Evolutionary conservation across 2,797 vertebrate genomes (phyloP).

Genomic region (Chelon auratus): DNA sequence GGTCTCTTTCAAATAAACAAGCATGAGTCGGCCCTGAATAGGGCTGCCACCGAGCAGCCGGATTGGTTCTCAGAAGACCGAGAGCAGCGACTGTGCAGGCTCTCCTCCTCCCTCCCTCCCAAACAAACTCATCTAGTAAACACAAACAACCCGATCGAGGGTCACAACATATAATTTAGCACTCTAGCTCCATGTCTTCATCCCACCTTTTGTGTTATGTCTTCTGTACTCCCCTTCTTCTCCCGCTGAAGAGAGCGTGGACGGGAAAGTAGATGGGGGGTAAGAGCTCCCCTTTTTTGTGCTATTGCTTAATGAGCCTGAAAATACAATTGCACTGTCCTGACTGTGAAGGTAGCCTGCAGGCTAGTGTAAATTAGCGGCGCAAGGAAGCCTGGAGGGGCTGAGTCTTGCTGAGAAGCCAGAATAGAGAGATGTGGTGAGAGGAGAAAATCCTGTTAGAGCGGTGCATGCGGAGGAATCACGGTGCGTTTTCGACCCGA

Average conservation of each 20-base stretch:
- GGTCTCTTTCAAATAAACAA: slow-evolving; percentile 87
- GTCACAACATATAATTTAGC: slow-evolving; percentile 65
- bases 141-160: slow-evolving; percentile 69
- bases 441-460: slow-evolving; percentile 78
- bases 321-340: slow-evolving; percentile 89
- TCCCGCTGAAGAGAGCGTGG: slow-evolving; percentile 50
- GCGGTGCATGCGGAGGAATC: slow-evolving; percentile 63
- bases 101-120: slow-evolving; percentile 55
- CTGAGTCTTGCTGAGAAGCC: slow-evolving; percentile 81
- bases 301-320: slow-evolving; percentile 87
- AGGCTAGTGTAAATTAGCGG: slow-evolving; percentile 86
- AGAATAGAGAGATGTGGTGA: slow-evolving; percentile 74
- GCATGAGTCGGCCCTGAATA: slow-evolving; percentile 77
- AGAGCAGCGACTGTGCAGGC: slow-evolving; percentile 58
- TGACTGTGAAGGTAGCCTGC: slow-evolving; percentile 87
- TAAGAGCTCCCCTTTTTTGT: slow-evolving; percentile 73
- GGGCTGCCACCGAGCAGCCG: slow-evolving; percentile 74
- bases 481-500: slow-evolving; percentile 51
- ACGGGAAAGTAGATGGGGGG: slow-evolving; percentile 72
- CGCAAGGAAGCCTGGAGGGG: slow-evolving; percentile 83
- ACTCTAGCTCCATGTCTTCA: slow-evolving; percentile 51
- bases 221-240: slow-evolving; percentile 33
- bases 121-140: slow-evolving; percentile 64
- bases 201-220: slow-evolving; percentile 51
- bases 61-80: slow-evolving; percentile 78